Evolutionary conservation across 2,797 vertebrate genomes (phyloP).

Genomic region (Syngnathus acus): DNA sequence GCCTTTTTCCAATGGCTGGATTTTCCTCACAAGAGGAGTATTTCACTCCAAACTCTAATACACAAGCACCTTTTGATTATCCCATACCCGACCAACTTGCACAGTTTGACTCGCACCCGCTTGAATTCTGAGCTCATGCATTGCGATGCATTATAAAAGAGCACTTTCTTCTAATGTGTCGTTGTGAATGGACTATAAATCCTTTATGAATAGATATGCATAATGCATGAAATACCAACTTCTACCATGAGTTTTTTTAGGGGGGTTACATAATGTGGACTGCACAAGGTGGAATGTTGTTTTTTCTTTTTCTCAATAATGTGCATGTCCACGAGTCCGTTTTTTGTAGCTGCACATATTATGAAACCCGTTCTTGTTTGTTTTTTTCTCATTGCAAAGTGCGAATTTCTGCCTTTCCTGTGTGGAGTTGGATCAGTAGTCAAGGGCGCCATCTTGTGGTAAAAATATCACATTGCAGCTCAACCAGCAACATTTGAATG

Average conservation of each 20-base stretch:
- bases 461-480: conserved; percentile 18
- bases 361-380: not conserved
- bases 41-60: conserved; percentile 8
- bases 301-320: not conserved
- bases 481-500: not conserved
- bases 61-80: conserved; percentile 25
- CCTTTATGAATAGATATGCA: conserved; percentile 38
- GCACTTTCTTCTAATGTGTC: conserved; percentile 17
- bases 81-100: not conserved
- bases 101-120: conserved; percentile 4
- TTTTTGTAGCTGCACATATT: not conserved
- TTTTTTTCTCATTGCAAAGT: too few species aligned
- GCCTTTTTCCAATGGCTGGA: conserved; percentile 23
- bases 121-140: conserved; percentile 7
- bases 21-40: conserved; percentile 32
- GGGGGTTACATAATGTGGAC: conserved; percentile 21
- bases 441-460: conserved; percentile 32
- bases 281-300: not conserved
- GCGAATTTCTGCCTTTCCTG: too few species aligned
- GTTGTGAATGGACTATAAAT: conserved; percentile 26
- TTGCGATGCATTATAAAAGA: conserved; percentile 24
- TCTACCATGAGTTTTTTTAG: conserved; percentile 16
- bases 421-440: not conserved
- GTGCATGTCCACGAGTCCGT: not conserved
- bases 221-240: conserved; percentile 33